Evolutionary conservation across 2,797 vertebrate species (phyloP), one percentile per base, ranked within the genome.

Genomic region (Hydrocynus forskahlii): DNA sequence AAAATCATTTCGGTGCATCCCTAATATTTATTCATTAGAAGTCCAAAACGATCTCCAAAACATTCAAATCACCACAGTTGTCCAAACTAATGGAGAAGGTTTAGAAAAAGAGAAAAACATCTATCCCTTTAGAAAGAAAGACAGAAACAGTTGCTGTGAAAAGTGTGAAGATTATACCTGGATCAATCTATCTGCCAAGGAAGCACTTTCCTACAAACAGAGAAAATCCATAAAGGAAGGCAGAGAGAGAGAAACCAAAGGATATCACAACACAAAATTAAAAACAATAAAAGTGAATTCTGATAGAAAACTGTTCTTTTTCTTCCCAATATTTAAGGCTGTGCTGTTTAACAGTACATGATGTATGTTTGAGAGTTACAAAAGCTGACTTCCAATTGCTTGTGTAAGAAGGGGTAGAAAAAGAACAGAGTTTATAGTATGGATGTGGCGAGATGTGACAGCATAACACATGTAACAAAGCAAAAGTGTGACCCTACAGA

Each of bases 171-270:
- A 86, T 84, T 95, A 97, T 99, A 99, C 98, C 97, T 99, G 98
- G 94, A 99, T 99, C 97, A 99, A 99, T 97, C 98, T 99, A 99
- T 99, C 98, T 97, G 98, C 98, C 97, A 99, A 96, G 95, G 98
- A 98, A 97, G 98, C 98, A 96, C 98, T 99, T 98, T 99, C 98
- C 98, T 99, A 99, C 92, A 97, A 98, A 96, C 50, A 74, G 76
- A 96, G 93, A 96, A 97, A 94, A 96, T 96, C 91, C 92, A 96
- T 92, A 96, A 95, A 88, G 95, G 94, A 95, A 92, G 95, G 92
- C 88, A 91, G 91, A 91, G 84, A 94, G 88, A 91, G 89, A 90
- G 84, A 91, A 87, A 92, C 88, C 94, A 94, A 90, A 94, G 87
- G 90, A 94, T 87, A 94, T 94, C 88, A 93, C 85, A 93, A 93